These are phyloP conservation scores for Napeogenes sylphis DNA, from an alignment of 2,888 invertebrate species.

Conservation along the genomic window DNA sequence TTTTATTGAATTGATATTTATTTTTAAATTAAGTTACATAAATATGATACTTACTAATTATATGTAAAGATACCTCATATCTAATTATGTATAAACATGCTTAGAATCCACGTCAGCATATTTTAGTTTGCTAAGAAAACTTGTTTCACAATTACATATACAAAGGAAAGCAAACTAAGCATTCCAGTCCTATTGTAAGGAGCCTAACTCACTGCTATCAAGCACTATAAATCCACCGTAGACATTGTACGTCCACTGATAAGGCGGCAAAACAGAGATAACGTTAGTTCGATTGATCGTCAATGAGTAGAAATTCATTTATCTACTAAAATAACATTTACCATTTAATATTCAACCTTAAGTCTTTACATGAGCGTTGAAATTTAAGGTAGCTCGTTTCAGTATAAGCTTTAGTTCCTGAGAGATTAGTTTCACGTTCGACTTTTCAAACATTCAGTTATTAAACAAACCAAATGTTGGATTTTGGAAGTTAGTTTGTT, in stretches of 20 bases:
- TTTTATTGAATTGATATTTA: too few species aligned
- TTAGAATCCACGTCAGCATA: not conserved
- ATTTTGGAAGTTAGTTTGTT: conserved; percentile 17
- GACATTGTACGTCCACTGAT: conserved; percentile 57
- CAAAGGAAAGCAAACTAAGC: conserved; percentile 26
- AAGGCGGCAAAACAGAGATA: conserved; percentile 70
- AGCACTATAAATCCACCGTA: conserved; percentile 51
- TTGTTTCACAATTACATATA: conserved; percentile 13
- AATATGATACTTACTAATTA: too few species aligned
- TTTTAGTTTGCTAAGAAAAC: not conserved
- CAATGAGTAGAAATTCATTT: conserved; percentile 75
- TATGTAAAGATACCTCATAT: not conserved
- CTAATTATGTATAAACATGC: not conserved
- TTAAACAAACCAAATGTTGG: conserved; percentile 18
- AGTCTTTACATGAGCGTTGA: not conserved
- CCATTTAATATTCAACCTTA: conserved; percentile 35
- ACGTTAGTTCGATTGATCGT: conserved; percentile 68
- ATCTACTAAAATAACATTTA: conserved; percentile 45
- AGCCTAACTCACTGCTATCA: conserved; percentile 31
- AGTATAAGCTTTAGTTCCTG: conserved; percentile 1
- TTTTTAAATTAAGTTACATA: too few species aligned
- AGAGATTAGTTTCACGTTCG: not conserved
- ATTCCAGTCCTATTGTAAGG: conserved; percentile 26
- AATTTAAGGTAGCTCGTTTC: not conserved
- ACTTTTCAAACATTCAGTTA: conserved; percentile 5